Percentiles rank a stretch among this genome's conserved stretches.
Evolutionary conservation across 1,140 invertebrate species (phyloP).

Genomic region (Carposina sasakii): DNA sequence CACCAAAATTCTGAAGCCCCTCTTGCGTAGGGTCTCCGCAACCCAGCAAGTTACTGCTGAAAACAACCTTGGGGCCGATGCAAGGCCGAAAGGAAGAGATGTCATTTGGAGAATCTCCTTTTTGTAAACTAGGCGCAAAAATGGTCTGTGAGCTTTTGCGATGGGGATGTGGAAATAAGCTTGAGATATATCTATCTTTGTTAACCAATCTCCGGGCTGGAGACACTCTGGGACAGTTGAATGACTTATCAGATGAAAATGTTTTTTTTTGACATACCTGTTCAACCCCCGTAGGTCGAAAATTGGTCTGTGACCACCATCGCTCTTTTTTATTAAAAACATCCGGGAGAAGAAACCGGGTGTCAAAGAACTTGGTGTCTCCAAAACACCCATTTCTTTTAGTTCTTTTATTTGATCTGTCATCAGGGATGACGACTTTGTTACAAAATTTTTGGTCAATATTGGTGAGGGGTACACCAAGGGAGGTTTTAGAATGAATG

Average conservation of each 20-base stretch:
- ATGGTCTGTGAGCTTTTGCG: slow-evolving; percentile 13
- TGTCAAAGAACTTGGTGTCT: neutral
- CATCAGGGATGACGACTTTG: neutral
- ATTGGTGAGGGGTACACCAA: neutral
- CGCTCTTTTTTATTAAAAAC: neutral
- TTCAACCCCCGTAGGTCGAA: slow-evolving; percentile 17
- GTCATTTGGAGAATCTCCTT: neutral
- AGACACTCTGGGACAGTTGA: slow-evolving; percentile 30
- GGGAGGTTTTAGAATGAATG: neutral
- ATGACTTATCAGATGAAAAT: slow-evolving; percentile 30
- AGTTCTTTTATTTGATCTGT: neutral
- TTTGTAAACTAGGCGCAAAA: slow-evolving; percentile 14
- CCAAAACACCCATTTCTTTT: neutral
- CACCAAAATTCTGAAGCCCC: neutral
- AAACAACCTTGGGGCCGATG: neutral
- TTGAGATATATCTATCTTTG: neutral
- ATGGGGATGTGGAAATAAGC: slow-evolving; percentile 48
- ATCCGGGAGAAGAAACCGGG: neutral
- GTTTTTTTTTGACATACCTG: slow-evolving; percentile 17
- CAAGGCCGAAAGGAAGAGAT: neutral
- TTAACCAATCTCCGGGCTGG: slow-evolving; percentile 14
- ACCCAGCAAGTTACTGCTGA: neutral
- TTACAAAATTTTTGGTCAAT: neutral
- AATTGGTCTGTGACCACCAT: neutral
- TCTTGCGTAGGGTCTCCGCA: neutral